Conservation (phyloP, 2,797 vertebrate species). For the Sarcophilus harrisii region DNA sequence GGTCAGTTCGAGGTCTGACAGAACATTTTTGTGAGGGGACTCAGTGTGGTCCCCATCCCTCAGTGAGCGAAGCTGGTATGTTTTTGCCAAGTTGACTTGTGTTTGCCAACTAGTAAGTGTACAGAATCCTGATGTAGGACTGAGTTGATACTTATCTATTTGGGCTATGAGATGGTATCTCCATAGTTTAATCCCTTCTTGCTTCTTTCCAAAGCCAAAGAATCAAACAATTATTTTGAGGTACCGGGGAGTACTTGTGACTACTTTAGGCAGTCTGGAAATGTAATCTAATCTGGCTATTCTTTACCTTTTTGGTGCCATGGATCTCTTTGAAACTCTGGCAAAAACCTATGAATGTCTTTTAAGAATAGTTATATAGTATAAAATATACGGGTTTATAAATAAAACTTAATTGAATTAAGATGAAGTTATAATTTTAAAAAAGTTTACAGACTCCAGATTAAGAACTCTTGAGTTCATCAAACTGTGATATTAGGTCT, state of each 20-base stretch:
- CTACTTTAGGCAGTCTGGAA: neutral
- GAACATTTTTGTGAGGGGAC: neutral
- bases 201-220: neutral
- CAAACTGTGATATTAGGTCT: slow-evolving; percentile 13
- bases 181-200: neutral
- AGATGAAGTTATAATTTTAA: neutral
- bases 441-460: neutral
- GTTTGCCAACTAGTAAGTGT: neutral
- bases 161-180: neutral
- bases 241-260: neutral
- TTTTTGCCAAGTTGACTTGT: neutral
- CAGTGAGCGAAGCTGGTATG: neutral
- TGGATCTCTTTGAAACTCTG: neutral
- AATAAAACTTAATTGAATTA: neutral
- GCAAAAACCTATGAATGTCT: neutral
- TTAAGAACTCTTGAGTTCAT: neutral
- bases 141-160: neutral
- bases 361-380: neutral
- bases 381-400: neutral
- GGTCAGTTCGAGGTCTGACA: slow-evolving; percentile 49
- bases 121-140: neutral
- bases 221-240: slow-evolving; percentile 19
- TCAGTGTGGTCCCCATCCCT: slow-evolving; percentile 13
- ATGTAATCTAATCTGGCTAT: neutral
- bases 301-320: neutral